phyloP scores from a whole-genome alignment of 2,113 vertebrate genomes.

The Phaethornis superciliosus region DNA sequence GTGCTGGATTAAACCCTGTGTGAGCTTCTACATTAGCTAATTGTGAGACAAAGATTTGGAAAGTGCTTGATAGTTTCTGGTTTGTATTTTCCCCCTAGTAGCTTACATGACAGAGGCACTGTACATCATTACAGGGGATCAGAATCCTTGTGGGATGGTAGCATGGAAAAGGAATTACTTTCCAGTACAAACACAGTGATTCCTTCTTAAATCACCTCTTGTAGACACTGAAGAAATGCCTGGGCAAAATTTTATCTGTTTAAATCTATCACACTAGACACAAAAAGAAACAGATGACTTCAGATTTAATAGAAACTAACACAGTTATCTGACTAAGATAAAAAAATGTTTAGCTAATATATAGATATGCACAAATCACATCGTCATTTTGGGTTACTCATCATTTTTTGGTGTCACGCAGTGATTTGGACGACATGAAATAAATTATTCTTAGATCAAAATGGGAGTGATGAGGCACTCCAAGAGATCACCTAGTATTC shows the following conservation, averaged over 20 bases:
- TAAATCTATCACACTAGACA: slow-evolving; percentile 5
- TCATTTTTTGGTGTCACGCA: background rate
- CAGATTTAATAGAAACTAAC: slow-evolving; percentile 38
- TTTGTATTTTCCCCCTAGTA: background rate
- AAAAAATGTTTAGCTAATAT: background rate
- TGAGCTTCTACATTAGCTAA: background rate
- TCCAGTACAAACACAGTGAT: background rate
- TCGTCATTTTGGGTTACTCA: background rate
- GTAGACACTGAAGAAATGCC: background rate
- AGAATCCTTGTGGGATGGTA: background rate
- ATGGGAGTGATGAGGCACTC: background rate
- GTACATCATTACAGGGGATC: background rate
- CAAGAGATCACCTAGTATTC: background rate
- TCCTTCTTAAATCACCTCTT: background rate
- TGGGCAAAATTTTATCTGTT: background rate
- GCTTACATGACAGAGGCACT: background rate
- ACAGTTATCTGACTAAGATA: background rate
- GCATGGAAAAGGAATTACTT: background rate
- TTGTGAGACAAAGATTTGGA: background rate
- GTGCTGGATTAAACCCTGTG: background rate
- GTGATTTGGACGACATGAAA: background rate
- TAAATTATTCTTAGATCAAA: background rate
- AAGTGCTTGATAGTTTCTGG: background rate
- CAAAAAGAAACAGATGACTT: background rate
- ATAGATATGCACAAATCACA: background rate